Percentiles rank a stretch among this genome's conserved stretches.
These are phyloP conservation scores for Poecile montanus DNA, from an alignment of 2,797 vertebrate species.

Conservation along the genomic window DNA sequence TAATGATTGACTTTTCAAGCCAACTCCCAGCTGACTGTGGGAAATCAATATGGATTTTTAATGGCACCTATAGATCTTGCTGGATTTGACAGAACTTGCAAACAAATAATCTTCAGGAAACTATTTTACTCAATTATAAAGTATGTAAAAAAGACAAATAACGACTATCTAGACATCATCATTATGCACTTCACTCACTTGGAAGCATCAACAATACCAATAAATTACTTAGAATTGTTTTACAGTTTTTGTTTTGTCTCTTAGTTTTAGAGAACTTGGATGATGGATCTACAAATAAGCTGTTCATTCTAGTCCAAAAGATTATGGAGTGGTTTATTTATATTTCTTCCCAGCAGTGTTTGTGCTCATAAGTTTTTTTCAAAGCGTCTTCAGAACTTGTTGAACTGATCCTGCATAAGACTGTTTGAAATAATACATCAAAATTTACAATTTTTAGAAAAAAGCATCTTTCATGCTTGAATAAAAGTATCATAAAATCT, in stretches of 20 bases:
- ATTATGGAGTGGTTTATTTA: not conserved
- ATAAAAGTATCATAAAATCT: not conserved
- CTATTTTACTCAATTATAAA: not conserved
- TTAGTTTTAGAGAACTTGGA: not conserved
- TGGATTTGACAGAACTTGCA: slow-evolving; percentile 5
- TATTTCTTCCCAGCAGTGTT: not conserved
- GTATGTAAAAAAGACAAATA: not conserved
- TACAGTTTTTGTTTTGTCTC: not conserved
- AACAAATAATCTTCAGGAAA: not conserved
- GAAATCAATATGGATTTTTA: slow-evolving; percentile 36
- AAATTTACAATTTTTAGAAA: not conserved
- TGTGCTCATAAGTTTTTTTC: not conserved
- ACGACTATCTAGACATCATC: not conserved
- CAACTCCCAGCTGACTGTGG: not conserved
- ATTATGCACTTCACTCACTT: not conserved
- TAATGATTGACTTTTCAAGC: not conserved
- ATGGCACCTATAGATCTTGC: slow-evolving; percentile 14
- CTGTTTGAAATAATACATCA: not conserved
- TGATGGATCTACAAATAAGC: not conserved
- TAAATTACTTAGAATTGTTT: not conserved
- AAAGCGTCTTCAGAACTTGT: not conserved
- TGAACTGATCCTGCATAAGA: not conserved
- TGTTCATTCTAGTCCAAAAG: not conserved
- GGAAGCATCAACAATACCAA: not conserved
- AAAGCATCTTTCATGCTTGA: not conserved